Evolutionary conservation across 2,888 invertebrate species (phyloP), one percentile per base, ranked within the genome.

Genomic region (Pollenia griseotomentosa): DNA sequence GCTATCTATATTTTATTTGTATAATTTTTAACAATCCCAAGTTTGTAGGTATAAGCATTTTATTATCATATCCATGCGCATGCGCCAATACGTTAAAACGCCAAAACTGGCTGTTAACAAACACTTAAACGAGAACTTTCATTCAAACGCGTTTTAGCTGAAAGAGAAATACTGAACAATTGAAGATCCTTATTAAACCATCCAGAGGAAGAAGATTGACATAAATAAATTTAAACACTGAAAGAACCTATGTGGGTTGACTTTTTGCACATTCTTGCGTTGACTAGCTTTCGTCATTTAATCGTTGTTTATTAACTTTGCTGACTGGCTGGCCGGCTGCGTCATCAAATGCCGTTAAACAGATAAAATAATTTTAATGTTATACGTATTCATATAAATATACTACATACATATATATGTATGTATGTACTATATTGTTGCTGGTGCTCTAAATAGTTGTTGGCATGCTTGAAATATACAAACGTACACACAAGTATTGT

Each of bases 321-420:
- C 14, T 19, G 11, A 11, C 19, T 66, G 19, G 10, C 11, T 63
- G 59, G 8, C 42, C 78, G 44, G 74, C 77, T 78, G 65, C 79
- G 80, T 75, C 85, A 85, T 83, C 75, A 55, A 85, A 55, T 61
- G 71, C 82, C 79, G 79, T 83, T 79, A 83, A 74, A 78, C 40
- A 51, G 51, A 78, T 71, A 63, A 81, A 81, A 73, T 48, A 65
- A 65, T 57, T 63, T 70, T 53, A 42, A 73, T 73, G 71, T 33
- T 55, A 74, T 55, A 53, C 14, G 16, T 14, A 61, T 53, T 44
- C n/a, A 46, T 70, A 10, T 51, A 33, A 33, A 33, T 33, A 33
- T 33, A n/a, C n/a, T n/a, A n/a, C n/a, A 4, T 33, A 33, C 0
- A 2, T 33, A 33, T 33, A 1, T 33, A 33, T 33, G 33, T 33